Conservation (phyloP, 1,140 invertebrate genomes). For the Papilio glaucus region DNA sequence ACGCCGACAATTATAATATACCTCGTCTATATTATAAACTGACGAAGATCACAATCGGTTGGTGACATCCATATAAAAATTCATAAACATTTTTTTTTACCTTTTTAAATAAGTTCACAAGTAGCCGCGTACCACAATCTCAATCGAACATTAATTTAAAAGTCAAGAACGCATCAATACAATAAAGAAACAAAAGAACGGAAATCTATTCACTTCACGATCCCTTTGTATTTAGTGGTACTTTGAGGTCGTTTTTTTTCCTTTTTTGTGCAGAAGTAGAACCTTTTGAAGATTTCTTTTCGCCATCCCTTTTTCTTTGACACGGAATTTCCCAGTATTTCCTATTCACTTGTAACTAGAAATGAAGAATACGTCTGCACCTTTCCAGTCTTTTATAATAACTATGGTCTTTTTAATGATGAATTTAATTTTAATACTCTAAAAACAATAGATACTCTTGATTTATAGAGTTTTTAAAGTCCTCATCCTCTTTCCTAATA, state of each 20-base stretch:
- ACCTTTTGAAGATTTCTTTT: conserved; percentile 67
- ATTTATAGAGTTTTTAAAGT: too few relatives aligned
- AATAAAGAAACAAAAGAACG: conserved; percentile 61
- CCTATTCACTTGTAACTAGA: conserved; percentile 16
- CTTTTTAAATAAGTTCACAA: background rate
- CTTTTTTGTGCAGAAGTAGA: conserved; percentile 48
- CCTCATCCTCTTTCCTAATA: too few relatives aligned
- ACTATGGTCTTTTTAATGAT: background rate
- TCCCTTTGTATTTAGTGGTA: conserved; percentile 58
- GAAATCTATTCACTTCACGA: conserved; percentile 55
- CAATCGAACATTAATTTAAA: conserved; percentile 69
- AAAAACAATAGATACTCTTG: background rate
- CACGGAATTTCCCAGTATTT: conserved; percentile 42
- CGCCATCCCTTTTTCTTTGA: conserved; percentile 63
- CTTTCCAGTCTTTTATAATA: background rate
- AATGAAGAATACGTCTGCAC: background rate
- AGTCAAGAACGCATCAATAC: conserved; percentile 53
- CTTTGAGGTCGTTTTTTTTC: conserved; percentile 51
- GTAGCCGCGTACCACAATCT: background rate
- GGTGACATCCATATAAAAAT: too few relatives aligned
- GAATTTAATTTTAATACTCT: background rate
- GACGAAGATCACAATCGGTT: too few relatives aligned
- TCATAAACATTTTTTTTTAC: background rate
- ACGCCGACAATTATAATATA: too few relatives aligned
- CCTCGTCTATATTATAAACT: too few relatives aligned